Evolutionary conservation across 2,888 invertebrate genomes (phyloP).

Genomic region (Galerucella nymphaeae): DNA sequence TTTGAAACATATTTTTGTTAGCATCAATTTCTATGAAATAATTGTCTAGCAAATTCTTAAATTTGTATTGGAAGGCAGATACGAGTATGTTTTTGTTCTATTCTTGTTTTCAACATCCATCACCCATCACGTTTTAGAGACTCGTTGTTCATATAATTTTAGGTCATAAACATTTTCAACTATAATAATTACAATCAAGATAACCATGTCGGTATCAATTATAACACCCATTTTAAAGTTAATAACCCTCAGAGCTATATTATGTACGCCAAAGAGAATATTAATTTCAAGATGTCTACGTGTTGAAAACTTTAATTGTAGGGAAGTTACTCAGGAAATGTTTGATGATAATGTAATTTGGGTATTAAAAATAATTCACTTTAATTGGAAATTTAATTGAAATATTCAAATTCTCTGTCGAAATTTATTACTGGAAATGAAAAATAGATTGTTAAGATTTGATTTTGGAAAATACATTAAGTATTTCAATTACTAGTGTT

Average conservation of each 20-base stretch:
- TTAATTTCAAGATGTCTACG: constrained; percentile 24
- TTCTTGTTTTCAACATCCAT: not conserved
- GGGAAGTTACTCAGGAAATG: constrained; percentile 29
- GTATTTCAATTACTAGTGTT: not conserved
- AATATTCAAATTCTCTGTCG: constrained; percentile 37
- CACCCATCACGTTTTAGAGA: not conserved
- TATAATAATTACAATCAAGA: not conserved
- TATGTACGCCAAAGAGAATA: constrained; percentile 27
- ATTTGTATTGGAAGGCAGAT: too few species aligned
- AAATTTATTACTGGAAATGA: not conserved
- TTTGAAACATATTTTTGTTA: too few species aligned
- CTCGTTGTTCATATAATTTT: not conserved
- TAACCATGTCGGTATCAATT: not conserved
- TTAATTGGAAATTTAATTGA: constrained; percentile 43
- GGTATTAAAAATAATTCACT: constrained; percentile 33
- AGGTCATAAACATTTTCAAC: not conserved
- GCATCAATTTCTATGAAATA: too few species aligned
- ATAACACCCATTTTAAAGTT: not conserved
- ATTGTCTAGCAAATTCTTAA: too few species aligned
- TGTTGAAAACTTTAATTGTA: constrained; percentile 32
- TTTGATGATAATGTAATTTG: constrained; percentile 36
- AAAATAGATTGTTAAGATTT: constrained; percentile 4
- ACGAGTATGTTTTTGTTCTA: not conserved
- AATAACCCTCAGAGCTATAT: not conserved
- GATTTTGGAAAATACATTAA: not conserved